Percentiles rank a stretch among this genome's conserved stretches.
Conservation (phyloP, 2,113 vertebrate genomes). For the Nibea albiflora region DNA sequence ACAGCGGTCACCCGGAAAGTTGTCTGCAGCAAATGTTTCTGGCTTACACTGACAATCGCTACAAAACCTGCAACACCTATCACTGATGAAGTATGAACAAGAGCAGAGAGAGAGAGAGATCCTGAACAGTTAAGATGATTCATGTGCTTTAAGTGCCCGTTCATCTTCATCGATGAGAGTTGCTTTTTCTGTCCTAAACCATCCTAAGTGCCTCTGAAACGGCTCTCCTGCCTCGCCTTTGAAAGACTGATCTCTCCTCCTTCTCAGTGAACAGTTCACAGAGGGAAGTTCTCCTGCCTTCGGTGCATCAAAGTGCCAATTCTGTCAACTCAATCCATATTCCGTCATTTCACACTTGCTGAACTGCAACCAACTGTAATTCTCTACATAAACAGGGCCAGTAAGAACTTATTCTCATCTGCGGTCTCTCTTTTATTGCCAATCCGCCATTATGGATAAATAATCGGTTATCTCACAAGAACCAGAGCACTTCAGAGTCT, state of each 20-base stretch:
- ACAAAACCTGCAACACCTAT: background rate
- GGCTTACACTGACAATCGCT: background rate
- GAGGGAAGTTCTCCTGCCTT: background rate
- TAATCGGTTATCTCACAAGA: background rate
- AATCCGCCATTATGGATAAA: background rate
- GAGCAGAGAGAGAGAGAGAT: background rate
- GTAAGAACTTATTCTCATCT: background rate
- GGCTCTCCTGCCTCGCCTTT: background rate
- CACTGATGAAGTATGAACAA: background rate
- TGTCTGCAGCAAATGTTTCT: background rate
- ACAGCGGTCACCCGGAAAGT: background rate
- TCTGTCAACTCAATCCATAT: conserved; percentile 7
- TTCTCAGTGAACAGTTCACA: conserved; percentile 12
- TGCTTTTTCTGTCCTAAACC: conserved; percentile 19
- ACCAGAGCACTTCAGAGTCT: background rate
- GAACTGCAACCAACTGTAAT: conserved; percentile 19
- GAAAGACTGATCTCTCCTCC: background rate
- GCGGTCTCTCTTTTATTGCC: background rate
- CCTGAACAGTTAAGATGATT: conserved; percentile 3
- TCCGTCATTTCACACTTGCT: conserved; percentile 13
- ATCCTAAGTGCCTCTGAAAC: background rate
- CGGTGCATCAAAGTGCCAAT: conserved; percentile 8
- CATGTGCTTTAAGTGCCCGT: background rate
- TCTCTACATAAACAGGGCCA: background rate
- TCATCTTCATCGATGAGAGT: background rate